These are phyloP conservation scores for Nothobranchius furzeri DNA, from an alignment of 2,113 vertebrate genomes.

Conservation along the genomic window DNA sequence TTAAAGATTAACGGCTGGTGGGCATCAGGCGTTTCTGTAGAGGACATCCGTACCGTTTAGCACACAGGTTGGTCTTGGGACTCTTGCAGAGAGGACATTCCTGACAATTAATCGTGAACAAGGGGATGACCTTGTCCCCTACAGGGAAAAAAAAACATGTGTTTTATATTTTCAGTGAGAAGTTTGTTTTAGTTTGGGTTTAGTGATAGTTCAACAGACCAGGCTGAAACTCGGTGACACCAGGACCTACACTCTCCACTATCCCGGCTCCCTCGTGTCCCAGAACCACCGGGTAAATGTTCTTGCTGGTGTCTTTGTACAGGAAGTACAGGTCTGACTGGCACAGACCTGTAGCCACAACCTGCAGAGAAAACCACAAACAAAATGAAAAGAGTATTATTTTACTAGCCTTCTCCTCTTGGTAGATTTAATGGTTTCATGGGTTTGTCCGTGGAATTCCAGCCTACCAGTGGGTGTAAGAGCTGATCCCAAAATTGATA, in stretches of 20 bases:
- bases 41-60: conserved; percentile 72
- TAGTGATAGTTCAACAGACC: conserved; percentile 52
- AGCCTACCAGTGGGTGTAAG: no score
- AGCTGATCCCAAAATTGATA: no score
- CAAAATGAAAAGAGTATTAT: no score
- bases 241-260: conserved; percentile 86
- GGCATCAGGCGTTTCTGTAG: not conserved
- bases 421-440: no score
- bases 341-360: conserved; percentile 85
- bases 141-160: conserved; percentile 4
- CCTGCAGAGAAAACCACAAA: conserved; percentile 63
- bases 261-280: conserved; percentile 87
- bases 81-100: conserved; percentile 81
- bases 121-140: conserved; percentile 88
- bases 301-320: conserved; percentile 55
- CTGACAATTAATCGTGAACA: conserved; percentile 80
- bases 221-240: conserved; percentile 82
- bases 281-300: conserved; percentile 78
- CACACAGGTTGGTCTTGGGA: conserved; percentile 83
- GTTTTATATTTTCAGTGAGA: not conserved
- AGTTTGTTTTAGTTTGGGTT: no score
- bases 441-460: no score
- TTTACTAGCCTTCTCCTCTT: no score
- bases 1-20: not conserved
- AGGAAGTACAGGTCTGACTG: conserved; percentile 78